phyloP scores from a whole-genome alignment of 2,113 vertebrate species.

The Collichthys lucidus region DNA sequence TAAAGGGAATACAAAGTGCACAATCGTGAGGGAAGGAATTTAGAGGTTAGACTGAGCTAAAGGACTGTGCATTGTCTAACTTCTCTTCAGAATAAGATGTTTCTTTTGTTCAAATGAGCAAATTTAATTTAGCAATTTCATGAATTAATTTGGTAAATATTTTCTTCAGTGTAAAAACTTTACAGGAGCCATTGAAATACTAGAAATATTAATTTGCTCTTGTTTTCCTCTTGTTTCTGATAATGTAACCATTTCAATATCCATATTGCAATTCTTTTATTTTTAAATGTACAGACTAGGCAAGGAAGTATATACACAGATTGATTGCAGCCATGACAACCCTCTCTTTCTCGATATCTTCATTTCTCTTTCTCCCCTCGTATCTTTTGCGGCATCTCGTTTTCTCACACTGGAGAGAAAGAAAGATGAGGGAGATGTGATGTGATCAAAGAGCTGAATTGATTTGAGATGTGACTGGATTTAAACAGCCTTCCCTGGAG shows the following conservation, averaged over 20 bases:
- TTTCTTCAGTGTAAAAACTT: not conserved
- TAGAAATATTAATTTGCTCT: no score
- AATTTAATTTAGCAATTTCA: not conserved
- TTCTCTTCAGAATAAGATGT: not conserved
- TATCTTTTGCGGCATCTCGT: conserved; percentile 45
- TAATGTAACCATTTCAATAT: no score
- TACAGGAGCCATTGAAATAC: not conserved
- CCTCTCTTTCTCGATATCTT: conserved; percentile 16
- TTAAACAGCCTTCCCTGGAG: conserved; percentile 15
- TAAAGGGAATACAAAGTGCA: conserved; percentile 5
- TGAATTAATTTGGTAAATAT: not conserved
- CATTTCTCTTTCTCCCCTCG: conserved; percentile 17
- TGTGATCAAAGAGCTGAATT: conserved; percentile 47
- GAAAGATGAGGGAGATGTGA: conserved; percentile 39
- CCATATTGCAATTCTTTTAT: not conserved
- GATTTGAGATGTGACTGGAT: conserved; percentile 60
- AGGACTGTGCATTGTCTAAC: not conserved
- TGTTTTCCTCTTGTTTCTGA: not conserved
- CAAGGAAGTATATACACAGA: not conserved
- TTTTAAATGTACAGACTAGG: not conserved
- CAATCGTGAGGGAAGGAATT: not conserved
- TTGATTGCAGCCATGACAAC: conserved; percentile 27
- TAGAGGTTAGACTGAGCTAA: not conserved
- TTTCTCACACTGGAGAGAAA: conserved; percentile 28
- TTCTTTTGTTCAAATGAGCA: not conserved